A percentile compares a stretch with the other conserved stretches of the same genome.
Conservation (phyloP, 2,113 vertebrate genomes). For the Ciconia maguari region DNA sequence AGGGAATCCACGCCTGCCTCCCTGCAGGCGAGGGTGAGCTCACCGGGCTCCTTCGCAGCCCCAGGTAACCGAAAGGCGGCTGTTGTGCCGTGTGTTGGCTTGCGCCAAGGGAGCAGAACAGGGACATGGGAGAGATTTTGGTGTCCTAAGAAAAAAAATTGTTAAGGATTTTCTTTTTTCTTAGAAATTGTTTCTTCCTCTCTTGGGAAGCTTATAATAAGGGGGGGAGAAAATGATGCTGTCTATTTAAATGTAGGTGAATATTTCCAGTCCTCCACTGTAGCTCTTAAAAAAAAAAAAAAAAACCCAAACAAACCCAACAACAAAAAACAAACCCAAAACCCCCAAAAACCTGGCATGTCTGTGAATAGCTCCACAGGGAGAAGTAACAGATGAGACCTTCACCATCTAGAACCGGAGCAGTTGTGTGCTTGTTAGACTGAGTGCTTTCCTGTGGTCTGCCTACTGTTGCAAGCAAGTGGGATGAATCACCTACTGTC, state of each 20-base stretch:
- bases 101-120: not conserved
- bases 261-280: not conserved
- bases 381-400: not conserved
- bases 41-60: fast-evolving
- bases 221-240: not conserved
- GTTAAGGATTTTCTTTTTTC: not conserved
- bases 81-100: not conserved
- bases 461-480: not conserved
- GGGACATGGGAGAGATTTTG: not conserved
- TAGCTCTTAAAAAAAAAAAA: not conserved
- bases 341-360: not conserved
- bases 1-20: not conserved
- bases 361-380: not conserved
- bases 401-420: not conserved
- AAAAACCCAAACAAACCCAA: not conserved
- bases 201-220: not conserved
- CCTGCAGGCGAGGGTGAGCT: fast-evolving
- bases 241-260: not conserved
- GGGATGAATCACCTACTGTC: not conserved
- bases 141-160: not conserved
- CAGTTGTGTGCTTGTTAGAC: not conserved
- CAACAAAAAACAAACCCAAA: too few relatives aligned
- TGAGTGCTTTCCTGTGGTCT: not conserved
- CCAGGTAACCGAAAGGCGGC: not conserved
- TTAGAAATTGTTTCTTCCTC: not conserved